Percentiles rank a stretch among this genome's conserved stretches.
These are phyloP conservation scores for Operophtera brumata DNA, from an alignment of 2,888 invertebrate species.

Conservation along the genomic window DNA sequence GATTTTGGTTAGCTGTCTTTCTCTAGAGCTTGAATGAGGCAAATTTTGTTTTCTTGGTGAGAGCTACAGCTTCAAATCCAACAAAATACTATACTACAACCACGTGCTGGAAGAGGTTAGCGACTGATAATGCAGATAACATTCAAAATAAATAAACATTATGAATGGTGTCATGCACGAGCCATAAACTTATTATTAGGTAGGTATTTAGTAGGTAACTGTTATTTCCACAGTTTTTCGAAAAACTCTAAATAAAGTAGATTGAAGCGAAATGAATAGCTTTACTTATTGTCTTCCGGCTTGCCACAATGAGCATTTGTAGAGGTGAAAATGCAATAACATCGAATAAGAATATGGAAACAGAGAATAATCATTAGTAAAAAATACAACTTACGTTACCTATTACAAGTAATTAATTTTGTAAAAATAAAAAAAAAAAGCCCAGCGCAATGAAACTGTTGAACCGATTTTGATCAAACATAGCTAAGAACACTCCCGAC, in stretches of 20 bases:
- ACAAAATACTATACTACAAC: constrained; percentile 74
- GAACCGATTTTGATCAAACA: no score
- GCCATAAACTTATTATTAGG: constrained; percentile 17
- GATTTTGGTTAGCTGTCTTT: constrained; percentile 79
- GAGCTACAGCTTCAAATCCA: constrained; percentile 80
- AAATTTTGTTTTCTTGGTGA: constrained; percentile 74
- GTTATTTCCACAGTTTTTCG: constrained; percentile 2
- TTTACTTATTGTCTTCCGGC: not conserved
- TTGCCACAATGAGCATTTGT: not conserved
- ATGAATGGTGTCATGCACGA: constrained; percentile 28
- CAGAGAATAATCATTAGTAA: not conserved
- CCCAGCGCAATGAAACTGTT: no score
- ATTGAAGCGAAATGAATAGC: not conserved
- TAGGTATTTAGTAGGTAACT: no score
- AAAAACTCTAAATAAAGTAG: not conserved
- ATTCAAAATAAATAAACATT: constrained; percentile 74
- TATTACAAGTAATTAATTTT: no score
- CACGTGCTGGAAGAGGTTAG: constrained; percentile 75
- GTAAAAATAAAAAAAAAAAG: no score
- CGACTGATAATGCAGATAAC: constrained; percentile 75
- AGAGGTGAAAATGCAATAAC: not conserved
- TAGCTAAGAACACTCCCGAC: no score
- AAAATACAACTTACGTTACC: no score
- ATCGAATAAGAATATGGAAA: not conserved
- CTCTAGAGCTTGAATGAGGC: constrained; percentile 79